These are phyloP conservation scores for Perdita meconis DNA, from an alignment of 2,888 invertebrate species.

Conservation along the genomic window DNA sequence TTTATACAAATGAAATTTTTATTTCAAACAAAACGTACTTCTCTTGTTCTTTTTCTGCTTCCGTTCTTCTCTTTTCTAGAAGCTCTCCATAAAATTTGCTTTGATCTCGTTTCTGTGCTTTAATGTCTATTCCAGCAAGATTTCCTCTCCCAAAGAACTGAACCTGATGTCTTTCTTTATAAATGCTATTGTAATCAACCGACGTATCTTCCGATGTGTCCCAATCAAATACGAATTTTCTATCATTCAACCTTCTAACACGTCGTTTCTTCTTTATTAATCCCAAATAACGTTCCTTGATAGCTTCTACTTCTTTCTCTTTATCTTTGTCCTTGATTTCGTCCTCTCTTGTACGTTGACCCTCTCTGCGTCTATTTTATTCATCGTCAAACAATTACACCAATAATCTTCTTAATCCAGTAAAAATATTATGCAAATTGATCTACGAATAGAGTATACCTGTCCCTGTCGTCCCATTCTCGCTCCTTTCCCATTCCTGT, in stretches of 20 bases:
- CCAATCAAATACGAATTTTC: constrained; percentile 99
- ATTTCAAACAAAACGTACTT: constrained; percentile 84
- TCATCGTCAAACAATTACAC: constrained; percentile 15
- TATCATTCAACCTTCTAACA: constrained; percentile 96
- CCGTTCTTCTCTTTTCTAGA: constrained; percentile 96
- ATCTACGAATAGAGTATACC: constrained; percentile 71
- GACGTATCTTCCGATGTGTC: constrained; percentile 99
- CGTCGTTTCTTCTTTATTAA: constrained; percentile 96
- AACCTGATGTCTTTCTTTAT: constrained; percentile 98
- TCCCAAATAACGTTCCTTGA: constrained; percentile 97
- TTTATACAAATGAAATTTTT: not conserved
- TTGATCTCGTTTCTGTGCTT: constrained; percentile 97
- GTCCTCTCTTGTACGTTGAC: constrained; percentile 84
- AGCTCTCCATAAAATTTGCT: constrained; percentile 98
- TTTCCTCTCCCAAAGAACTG: constrained; percentile 99
- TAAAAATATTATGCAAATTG: not conserved
- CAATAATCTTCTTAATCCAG: not conserved
- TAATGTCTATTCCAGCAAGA: constrained; percentile 99
- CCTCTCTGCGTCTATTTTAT: constrained; percentile 77
- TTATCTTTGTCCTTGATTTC: constrained; percentile 92
- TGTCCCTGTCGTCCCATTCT: constrained; percentile 84
- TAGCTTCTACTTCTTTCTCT: constrained; percentile 97
- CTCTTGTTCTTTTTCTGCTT: constrained; percentile 98
- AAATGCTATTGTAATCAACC: constrained; percentile 97
- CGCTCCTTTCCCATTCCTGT: constrained; percentile 81